Conservation (phyloP, 2,888 invertebrate genomes). For the Polydrusus cervinus region DNA sequence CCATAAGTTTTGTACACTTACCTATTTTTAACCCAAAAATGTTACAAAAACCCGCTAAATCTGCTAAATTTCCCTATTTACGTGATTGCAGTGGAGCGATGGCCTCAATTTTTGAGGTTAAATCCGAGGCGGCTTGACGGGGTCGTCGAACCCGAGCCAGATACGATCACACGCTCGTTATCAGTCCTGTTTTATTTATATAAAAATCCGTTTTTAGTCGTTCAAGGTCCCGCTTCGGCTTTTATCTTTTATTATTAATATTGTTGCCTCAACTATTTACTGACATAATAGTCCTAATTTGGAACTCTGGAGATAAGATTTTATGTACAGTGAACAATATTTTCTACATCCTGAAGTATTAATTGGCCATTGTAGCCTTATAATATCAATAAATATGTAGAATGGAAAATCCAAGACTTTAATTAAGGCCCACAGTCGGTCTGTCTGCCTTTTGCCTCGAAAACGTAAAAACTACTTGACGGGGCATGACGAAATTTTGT, state of each 20-base stretch:
- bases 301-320: slow-evolving; percentile 1
- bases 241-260: slow-evolving; percentile 24
- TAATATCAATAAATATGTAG: too few relatives aligned
- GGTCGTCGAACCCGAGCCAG: slow-evolving; percentile 60
- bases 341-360: too few relatives aligned
- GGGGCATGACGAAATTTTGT: too few relatives aligned
- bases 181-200: slow-evolving; percentile 46
- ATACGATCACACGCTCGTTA: slow-evolving; percentile 60
- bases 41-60: not conserved
- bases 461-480: too few relatives aligned
- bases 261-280: slow-evolving; percentile 9
- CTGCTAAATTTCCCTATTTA: slow-evolving; percentile 39
- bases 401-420: too few relatives aligned
- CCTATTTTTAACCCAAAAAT: too few relatives aligned
- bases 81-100: slow-evolving; percentile 68
- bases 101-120: slow-evolving; percentile 82
- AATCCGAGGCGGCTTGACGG: slow-evolving; percentile 68
- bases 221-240: slow-evolving; percentile 61
- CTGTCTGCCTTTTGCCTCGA: too few relatives aligned
- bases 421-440: too few relatives aligned
- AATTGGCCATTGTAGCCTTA: too few relatives aligned
- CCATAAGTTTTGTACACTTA: too few relatives aligned
- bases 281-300: slow-evolving; percentile 19
- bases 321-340: not conserved
- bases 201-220: slow-evolving; percentile 61